phyloP scores from a whole-genome alignment of 2,888 invertebrate species.

The Pseudoips prasinana region DNA sequence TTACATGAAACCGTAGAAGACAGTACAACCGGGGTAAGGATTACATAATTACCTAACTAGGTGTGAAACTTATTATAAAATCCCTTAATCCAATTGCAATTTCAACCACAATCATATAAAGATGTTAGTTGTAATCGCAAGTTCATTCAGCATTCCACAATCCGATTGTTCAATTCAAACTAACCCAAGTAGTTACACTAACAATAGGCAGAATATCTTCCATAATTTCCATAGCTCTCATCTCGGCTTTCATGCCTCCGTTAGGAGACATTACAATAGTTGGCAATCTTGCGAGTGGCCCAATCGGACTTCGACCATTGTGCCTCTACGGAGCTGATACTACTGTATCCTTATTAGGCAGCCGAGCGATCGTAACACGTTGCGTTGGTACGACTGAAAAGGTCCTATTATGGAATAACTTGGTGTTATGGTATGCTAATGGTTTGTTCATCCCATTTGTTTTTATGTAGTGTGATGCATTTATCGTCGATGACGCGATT shows the following conservation, averaged over 20 bases:
- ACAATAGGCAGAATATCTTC: conserved; percentile 32
- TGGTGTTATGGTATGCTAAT: too few relatives aligned
- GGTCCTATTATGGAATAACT: too few relatives aligned
- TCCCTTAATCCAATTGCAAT: too few relatives aligned
- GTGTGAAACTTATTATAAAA: too few relatives aligned
- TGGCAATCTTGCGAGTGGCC: conserved; percentile 48
- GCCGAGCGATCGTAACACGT: conserved; percentile 5
- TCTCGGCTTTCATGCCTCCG: conserved; percentile 33
- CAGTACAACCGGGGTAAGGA: too few relatives aligned
- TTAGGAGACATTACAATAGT: conserved; percentile 44
- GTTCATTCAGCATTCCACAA: neutral
- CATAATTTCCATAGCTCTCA: conserved; percentile 31
- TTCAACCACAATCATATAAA: too few relatives aligned
- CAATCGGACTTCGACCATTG: conserved; percentile 37
- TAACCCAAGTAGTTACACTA: conserved; percentile 5
- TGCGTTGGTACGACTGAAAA: neutral
- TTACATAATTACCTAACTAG: too few relatives aligned
- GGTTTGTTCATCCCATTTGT: too few relatives aligned
- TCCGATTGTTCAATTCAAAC: conserved; percentile 13
- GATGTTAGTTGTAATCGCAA: too few relatives aligned
- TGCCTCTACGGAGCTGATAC: conserved; percentile 18
- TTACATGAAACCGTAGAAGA: too few relatives aligned
- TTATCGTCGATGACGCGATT: too few relatives aligned
- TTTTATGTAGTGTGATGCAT: too few relatives aligned
- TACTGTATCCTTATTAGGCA: conserved; percentile 22